Percentiles rank a stretch among this genome's conserved stretches.
These are phyloP conservation scores for Podarcis muralis DNA, from an alignment of 2,113 vertebrate genomes.

Conservation along the genomic window DNA sequence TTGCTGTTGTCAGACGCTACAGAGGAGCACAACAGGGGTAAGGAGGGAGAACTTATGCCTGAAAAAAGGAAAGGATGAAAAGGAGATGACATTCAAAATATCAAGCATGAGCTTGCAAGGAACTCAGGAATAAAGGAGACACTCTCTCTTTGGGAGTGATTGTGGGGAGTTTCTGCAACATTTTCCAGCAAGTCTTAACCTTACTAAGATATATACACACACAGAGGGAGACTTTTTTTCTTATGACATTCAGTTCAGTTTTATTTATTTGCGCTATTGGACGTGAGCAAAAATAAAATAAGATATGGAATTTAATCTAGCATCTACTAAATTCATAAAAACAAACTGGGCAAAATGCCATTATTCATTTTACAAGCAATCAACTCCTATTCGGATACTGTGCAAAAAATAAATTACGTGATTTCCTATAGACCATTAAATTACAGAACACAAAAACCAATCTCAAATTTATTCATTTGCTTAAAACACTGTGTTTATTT, in stretches of 20 bases:
- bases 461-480: slow-evolving; percentile 57
- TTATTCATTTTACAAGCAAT: slow-evolving; percentile 63
- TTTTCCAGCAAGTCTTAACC: neutral
- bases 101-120: neutral
- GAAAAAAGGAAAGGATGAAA: slow-evolving; percentile 14
- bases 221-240: neutral
- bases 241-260: neutral
- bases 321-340: slow-evolving; percentile 55
- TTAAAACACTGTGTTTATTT: slow-evolving; percentile 69
- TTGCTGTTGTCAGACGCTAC: slow-evolving; percentile 32
- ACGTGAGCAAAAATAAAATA: neutral
- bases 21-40: slow-evolving; percentile 1
- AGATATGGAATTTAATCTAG: neutral
- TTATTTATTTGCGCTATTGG: neutral
- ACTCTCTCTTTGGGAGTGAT: neutral
- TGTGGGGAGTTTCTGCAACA: neutral
- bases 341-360: slow-evolving; percentile 23
- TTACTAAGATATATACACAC: too few species aligned
- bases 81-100: neutral
- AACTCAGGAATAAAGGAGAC: neutral
- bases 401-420: slow-evolving; percentile 52
- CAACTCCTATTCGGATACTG: slow-evolving; percentile 56
- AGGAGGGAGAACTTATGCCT: slow-evolving; percentile 15
- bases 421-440: slow-evolving; percentile 60
- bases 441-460: slow-evolving; percentile 63